Evolutionary conservation across 2,888 invertebrate species (phyloP).

Genomic region (Crepidodera aurea): DNA sequence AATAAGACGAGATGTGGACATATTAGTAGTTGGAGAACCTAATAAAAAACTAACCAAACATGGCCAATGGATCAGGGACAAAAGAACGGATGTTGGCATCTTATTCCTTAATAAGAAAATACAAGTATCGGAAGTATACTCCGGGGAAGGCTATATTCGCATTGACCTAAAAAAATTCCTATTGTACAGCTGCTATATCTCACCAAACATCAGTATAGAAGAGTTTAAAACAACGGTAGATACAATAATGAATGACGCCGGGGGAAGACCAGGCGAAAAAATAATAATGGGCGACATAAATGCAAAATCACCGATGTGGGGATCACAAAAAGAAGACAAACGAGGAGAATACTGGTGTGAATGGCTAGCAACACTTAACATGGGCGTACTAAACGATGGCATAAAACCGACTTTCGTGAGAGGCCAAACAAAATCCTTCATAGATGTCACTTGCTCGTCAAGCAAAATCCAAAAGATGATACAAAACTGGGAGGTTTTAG

Average conservation of each 20-base stretch:
- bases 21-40: no score
- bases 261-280: no score
- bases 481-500: neutral
- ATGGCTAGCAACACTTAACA: neutral
- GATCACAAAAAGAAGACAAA: no score
- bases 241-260: neutral
- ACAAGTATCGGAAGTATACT: neutral
- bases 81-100: neutral
- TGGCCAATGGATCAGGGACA: neutral
- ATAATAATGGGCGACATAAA: no score
- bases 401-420: neutral
- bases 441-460: neutral
- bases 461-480: neutral
- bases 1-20: neutral
- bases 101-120: neutral
- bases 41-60: no score
- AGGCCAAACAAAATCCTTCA: neutral
- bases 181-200: neutral
- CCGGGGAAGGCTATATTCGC: neutral
- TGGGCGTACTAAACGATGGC: neutral
- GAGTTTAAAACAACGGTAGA: neutral
- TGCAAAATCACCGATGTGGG: no score
- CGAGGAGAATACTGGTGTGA: neutral
- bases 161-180: neutral
- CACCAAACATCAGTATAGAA: neutral